Evolutionary conservation across 2,888 invertebrate genomes (phyloP), one percentile per base, ranked within the genome.

Genomic region (Anodontia alba): DNA sequence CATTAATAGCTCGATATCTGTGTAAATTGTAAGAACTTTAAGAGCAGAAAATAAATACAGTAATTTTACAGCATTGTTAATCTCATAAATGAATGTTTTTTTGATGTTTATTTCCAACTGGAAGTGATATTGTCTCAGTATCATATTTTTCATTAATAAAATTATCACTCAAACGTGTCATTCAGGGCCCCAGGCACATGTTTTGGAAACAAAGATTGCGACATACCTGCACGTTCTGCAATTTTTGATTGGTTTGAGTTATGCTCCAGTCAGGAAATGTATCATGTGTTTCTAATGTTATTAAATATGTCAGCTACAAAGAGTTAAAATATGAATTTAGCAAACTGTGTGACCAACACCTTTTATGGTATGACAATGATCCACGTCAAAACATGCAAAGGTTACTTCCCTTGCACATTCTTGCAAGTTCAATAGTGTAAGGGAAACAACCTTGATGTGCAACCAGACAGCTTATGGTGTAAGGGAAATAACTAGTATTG

Each of bases 171-270:
- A 62, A 20, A 7, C 33, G n/a, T 62, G 26, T 54, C 54, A 54
- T 26, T n/a, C n/a, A 29, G 54, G 33, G 62, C 62, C 62, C 62
- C 62, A 33, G 62, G 77, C 80, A 80, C 80, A 80, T 83, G 79
- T 80, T 80, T 57, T 78, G 74, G 74, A 73, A 43, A 77, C 79
- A 68, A 49, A 20, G 79, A 81, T 83, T 83, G 79, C 79, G 79
- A 83, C 82, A 79, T 76, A 79, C 20, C 51, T 74, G 36, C 33
- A 20, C 31, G 29, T 62, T 62, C 23, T 62, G 23, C 62, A 31
- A 17, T 31, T 62, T 5, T 33, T 33, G 57, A 57, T 17, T 57
- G 12, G 15, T 29, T 29, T 15, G 57, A 57, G 29, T 23, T 8
- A 3, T 17, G n/a, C 5, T 49, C 17, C n/a, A n/a, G 3, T 49